phyloP scores from a whole-genome alignment of 2,797 vertebrate genomes.

The Apodemus agrarius region DNA sequence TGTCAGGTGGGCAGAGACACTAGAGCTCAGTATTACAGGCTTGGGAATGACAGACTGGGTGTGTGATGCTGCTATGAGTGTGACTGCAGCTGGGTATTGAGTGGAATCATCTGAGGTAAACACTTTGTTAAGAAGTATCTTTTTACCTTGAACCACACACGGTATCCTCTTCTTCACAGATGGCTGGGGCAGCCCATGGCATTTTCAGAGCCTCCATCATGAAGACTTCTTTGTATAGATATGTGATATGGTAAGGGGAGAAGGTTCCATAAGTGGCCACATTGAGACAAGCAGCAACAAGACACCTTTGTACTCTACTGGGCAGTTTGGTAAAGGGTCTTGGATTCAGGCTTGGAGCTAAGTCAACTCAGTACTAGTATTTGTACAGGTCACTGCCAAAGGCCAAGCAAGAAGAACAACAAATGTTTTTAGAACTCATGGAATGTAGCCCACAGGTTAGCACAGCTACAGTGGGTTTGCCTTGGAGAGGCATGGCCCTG shows the following conservation, averaged over 20 bases:
- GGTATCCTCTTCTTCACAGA: neutral
- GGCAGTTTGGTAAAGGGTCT: neutral
- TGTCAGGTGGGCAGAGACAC: no score
- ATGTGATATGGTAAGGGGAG: neutral
- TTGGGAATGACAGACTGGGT: no score
- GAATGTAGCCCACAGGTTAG: neutral
- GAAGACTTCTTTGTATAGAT: neutral
- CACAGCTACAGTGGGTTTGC: neutral
- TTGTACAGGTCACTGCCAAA: neutral
- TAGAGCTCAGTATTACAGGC: no score
- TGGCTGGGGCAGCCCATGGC: no score
- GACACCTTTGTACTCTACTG: neutral
- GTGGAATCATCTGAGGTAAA: no score
- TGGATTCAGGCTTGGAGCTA: neutral
- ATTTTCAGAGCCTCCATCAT: neutral
- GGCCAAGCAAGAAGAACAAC: neutral
- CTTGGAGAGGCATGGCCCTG: neutral
- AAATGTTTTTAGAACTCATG: neutral
- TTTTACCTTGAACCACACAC: neutral
- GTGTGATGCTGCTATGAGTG: no score
- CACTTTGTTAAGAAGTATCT: no score
- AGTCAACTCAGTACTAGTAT: neutral
- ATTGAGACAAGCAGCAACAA: neutral
- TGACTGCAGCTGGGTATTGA: no score
- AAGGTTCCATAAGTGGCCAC: neutral